Percentiles rank a stretch among this genome's conserved stretches.
These are phyloP conservation scores for Lepidotrigona ventralis DNA, from an alignment of 1,140 invertebrate genomes.

Conservation along the genomic window DNA sequence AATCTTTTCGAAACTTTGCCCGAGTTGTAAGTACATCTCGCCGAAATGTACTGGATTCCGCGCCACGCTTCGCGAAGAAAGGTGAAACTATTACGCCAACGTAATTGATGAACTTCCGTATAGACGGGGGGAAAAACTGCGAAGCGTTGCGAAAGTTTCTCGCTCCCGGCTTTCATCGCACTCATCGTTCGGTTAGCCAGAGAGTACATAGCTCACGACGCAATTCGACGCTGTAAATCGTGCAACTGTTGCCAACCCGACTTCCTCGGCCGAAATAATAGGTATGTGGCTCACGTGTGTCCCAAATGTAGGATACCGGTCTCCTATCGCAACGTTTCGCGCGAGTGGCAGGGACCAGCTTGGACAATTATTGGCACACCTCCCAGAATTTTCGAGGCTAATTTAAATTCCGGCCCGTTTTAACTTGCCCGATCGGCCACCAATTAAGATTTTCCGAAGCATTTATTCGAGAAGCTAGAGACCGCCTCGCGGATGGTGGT, in stretches of 20 bases:
- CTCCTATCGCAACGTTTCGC: constrained; percentile 52
- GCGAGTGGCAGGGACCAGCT: constrained; percentile 12
- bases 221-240: constrained; percentile 56
- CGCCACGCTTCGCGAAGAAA: neutral
- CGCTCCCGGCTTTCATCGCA: neutral
- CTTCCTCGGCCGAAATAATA: constrained; percentile 66
- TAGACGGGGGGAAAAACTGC: neutral
- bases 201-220: constrained; percentile 10
- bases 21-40: neutral
- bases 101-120: constrained; percentile 18
- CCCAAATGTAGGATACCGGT: constrained; percentile 64
- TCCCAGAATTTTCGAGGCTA: constrained; percentile 24
- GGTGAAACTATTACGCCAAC: neutral
- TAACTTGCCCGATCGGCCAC: neutral
- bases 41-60: neutral
- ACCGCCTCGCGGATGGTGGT: no score
- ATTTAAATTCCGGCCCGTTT: constrained; percentile 31
- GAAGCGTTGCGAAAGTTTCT: neutral
- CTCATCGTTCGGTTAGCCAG: neutral
- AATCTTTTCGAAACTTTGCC: neutral
- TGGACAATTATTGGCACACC: constrained; percentile 55
- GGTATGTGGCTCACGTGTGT: constrained; percentile 69
- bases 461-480: neutral
- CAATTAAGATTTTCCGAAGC: neutral
- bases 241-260: constrained; percentile 58